Evolutionary conservation across 1,140 invertebrate genomes (phyloP).

Genomic region (Sipha flava): DNA sequence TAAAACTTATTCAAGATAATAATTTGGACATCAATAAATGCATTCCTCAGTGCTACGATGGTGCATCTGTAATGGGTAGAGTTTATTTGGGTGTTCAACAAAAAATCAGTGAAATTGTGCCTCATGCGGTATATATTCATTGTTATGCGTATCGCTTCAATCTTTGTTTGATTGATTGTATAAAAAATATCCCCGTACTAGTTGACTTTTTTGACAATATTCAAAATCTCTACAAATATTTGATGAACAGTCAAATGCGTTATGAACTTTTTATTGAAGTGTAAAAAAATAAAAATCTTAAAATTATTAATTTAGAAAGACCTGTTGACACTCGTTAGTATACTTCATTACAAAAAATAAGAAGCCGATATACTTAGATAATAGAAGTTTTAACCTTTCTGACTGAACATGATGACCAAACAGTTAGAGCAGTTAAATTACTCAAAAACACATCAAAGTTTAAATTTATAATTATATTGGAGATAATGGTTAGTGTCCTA

Average conservation of each 20-base stretch:
- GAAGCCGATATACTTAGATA: no score
- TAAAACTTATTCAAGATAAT: not conserved
- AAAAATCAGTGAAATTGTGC: not conserved
- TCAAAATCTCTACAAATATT: not conserved
- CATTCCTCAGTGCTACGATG: constrained; percentile 7
- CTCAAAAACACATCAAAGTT: no score
- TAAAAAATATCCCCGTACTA: not conserved
- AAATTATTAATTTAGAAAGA: no score
- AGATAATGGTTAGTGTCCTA: no score
- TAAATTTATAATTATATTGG: no score
- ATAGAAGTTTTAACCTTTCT: no score
- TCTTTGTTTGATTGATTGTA: not conserved
- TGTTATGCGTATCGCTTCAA: not conserved
- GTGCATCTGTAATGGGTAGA: not conserved
- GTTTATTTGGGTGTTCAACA: not conserved
- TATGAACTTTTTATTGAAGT: not conserved
- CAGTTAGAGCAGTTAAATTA: no score
- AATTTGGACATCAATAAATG: not conserved
- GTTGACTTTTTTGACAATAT: not conserved
- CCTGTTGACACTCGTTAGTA: no score
- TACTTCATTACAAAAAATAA: no score
- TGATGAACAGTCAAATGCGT: not conserved
- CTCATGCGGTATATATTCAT: not conserved
- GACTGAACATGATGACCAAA: no score
- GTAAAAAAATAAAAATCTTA: not conserved